Conservation (phyloP, 2,888 invertebrate genomes). For the Oscheius sp. region DNA sequence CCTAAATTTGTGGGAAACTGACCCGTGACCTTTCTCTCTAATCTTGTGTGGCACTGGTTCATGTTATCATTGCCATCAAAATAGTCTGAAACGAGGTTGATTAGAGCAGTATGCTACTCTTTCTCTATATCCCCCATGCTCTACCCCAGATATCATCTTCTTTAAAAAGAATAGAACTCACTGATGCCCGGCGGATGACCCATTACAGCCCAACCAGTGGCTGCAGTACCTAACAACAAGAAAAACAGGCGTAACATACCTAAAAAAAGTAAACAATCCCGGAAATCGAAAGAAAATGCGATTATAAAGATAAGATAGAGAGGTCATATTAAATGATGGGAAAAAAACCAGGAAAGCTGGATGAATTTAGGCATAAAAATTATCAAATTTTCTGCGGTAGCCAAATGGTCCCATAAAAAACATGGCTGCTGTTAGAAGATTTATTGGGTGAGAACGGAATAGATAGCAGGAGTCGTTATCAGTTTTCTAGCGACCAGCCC, state of each 20-base stretch:
- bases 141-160: not conserved
- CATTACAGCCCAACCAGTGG: not conserved
- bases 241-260: constrained; percentile 16
- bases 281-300: not conserved
- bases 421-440: constrained; percentile 24
- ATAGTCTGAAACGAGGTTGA: constrained; percentile 44
- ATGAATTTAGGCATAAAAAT: not conserved
- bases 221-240: not conserved
- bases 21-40: constrained; percentile 54
- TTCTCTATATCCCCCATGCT: not conserved
- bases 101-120: not conserved
- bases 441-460: constrained; percentile 36
- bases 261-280: not conserved
- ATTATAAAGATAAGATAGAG: not conserved
- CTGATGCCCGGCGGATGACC: constrained; percentile 24
- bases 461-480: constrained; percentile 22
- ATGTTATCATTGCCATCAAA: constrained; percentile 55
- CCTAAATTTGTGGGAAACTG: not conserved
- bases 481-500: constrained; percentile 31
- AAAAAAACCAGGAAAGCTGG: not conserved
- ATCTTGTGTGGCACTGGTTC: constrained; percentile 54
- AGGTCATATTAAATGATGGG: not conserved
- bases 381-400: constrained; percentile 15
- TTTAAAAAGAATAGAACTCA: not conserved
- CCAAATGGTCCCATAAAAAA: not conserved